Conservation (phyloP, 2,113 vertebrate genomes). For the Chionomys nivalis region DNA sequence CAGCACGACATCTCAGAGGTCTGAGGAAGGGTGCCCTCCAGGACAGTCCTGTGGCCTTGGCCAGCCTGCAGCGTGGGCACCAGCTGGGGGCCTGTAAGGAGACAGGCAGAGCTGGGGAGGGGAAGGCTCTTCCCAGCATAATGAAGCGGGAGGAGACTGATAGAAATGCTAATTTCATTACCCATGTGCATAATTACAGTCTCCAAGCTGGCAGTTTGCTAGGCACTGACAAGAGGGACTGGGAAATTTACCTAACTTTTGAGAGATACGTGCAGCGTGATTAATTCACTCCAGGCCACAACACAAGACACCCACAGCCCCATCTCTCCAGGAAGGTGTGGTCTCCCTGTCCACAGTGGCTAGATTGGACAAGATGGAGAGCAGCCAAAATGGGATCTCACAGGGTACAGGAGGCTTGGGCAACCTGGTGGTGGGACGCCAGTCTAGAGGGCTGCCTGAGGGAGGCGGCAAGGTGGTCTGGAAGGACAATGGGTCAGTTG, state of each 20-base stretch:
- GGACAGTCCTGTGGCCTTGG: neutral
- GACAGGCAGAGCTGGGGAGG: conserved; percentile 18
- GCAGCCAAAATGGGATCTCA: neutral
- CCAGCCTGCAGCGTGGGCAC: neutral
- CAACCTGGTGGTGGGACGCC: no score
- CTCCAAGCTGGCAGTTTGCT: conserved; percentile 78
- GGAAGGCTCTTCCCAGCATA: neutral
- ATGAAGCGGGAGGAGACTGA: conserved; percentile 68
- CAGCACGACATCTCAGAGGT: neutral
- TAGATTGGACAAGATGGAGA: neutral
- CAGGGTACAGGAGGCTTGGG: neutral
- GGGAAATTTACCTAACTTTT: conserved; percentile 83
- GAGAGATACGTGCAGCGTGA: conserved; percentile 60
- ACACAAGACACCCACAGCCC: neutral
- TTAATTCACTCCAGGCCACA: neutral
- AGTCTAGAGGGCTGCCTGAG: conserved; percentile 44
- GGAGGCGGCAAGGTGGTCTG: neutral
- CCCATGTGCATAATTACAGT: conserved; percentile 83
- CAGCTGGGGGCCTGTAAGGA: neutral
- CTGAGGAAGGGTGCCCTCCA: neutral
- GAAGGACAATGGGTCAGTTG: neutral
- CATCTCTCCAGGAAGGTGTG: neutral
- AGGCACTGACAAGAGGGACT: conserved; percentile 78
- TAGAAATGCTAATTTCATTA: conserved; percentile 84
- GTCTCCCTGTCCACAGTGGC: neutral